Evolutionary conservation across 2,888 invertebrate species (phyloP).

Genomic region (Epistrophella euchroma): DNA sequence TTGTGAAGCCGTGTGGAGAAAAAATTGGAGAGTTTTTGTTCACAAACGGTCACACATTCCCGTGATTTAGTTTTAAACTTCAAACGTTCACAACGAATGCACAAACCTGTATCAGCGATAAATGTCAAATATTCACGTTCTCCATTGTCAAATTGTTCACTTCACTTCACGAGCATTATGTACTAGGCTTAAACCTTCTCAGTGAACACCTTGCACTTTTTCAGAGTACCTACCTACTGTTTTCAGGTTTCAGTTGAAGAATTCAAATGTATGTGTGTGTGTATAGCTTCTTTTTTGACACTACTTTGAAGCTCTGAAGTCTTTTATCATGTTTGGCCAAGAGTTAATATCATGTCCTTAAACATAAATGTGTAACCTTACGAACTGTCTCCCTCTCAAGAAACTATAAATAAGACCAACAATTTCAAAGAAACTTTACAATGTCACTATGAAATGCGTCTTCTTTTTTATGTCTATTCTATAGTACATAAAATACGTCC

Average conservation of each 20-base stretch:
- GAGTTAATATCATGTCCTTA: neutral
- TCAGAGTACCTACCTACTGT: neutral
- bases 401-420: slow-evolving; percentile 17
- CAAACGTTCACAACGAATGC: too few species aligned
- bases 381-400: neutral
- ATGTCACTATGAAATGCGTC: neutral
- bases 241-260: neutral
- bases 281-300: neutral
- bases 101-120: too few species aligned
- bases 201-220: too few species aligned
- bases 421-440: slow-evolving; percentile 6
- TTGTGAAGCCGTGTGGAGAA: too few species aligned
- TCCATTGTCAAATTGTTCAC: too few species aligned
- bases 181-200: too few species aligned
- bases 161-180: too few species aligned
- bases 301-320: neutral
- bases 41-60: too few species aligned
- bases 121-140: too few species aligned
- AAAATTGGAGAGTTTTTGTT: too few species aligned
- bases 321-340: neutral
- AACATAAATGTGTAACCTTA: slow-evolving; percentile 2
- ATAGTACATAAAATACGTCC: neutral
- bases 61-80: too few species aligned
- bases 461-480: neutral
- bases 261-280: neutral